Evolutionary conservation across 2,888 invertebrate species (phyloP).

Genomic region (Phalera bucephala): DNA sequence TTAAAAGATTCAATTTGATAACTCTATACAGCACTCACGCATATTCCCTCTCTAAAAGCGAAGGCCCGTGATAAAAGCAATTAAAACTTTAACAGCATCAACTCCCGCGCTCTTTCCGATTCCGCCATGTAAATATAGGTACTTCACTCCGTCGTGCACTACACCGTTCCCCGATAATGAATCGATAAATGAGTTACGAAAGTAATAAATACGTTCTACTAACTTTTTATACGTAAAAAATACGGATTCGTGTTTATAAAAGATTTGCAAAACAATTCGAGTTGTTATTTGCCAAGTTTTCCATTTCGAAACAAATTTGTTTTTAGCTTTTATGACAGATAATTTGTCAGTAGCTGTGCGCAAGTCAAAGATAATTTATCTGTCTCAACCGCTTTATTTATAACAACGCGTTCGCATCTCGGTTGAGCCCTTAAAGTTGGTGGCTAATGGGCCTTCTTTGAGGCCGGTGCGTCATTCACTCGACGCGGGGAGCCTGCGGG

Average conservation of each 20-base stretch:
- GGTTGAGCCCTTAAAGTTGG: constrained; percentile 74
- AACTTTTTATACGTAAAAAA: constrained; percentile 28
- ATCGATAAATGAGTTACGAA: constrained; percentile 42
- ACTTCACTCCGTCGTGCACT: constrained; percentile 48
- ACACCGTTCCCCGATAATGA: constrained; percentile 37
- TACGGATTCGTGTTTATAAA: constrained; percentile 40
- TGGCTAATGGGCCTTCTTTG: constrained; percentile 76
- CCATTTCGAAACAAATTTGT: constrained; percentile 74
- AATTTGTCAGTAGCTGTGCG: constrained; percentile 78
- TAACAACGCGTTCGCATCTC: constrained; percentile 75
- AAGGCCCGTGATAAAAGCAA: constrained; percentile 72
- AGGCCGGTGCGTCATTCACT: constrained; percentile 65
- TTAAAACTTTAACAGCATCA: constrained; percentile 75
- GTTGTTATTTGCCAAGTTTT: constrained; percentile 68
- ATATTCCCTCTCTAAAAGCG: constrained; percentile 64
- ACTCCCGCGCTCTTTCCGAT: constrained; percentile 56
- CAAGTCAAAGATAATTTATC: constrained; percentile 82
- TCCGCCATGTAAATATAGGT: constrained; percentile 40
- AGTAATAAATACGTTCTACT: constrained; percentile 33
- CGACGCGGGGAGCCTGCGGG: constrained; percentile 25
- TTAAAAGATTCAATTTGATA: constrained; percentile 66
- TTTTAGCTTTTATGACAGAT: constrained; percentile 79
- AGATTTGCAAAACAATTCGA: constrained; percentile 55
- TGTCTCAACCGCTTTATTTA: constrained; percentile 80
- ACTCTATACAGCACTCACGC: constrained; percentile 55